Evolutionary conservation across 2,797 vertebrate species (phyloP), one percentile per base, ranked within the genome.

Genomic region (Anas flavirostris): DNA sequence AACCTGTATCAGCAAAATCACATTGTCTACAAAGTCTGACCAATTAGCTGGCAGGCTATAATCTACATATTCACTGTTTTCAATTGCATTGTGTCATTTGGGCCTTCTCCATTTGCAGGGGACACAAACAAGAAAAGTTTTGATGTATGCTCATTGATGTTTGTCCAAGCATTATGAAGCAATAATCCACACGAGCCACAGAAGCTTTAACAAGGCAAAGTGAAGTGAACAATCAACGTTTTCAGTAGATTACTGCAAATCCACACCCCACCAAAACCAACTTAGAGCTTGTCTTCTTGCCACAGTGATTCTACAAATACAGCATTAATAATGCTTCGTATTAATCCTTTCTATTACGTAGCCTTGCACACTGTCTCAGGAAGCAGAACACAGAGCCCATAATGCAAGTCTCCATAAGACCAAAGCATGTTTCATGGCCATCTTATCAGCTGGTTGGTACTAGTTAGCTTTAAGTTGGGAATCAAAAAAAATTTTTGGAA

Each of bases 121-220:
- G 60, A 86, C 56, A 82, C 62, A 87, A 92, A 91, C 2, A 5
- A 67, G 80, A 92, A 83, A 53, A 8, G 18, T 89, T 96, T 44
- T 86, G 31, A 78, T 91, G 53, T 39, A 29, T 52, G 15, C 59
- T 93, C 90, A 95, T 81, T 80, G 78, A 81, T 76, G 9, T 94
- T 91, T 94, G 81, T 91, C 82, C 33, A 72, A 95, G 86, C 80
- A 91, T 70, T 29, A 16, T 33, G 66, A 94, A 96, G 91, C 46
- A 94, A 92, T 94, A 93, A 91, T 62, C 84, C 94, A 95, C 77
- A 80, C 94, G 85, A 97, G 72, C 80, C 90, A 80, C 88, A 88
- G 91, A 92, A 85, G 78, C 26, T 93, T 96, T 86, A 84, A 83
- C 23, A 80, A 90, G 68, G 69, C 89, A n/a, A 94, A 97, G 74